Percentiles rank a stretch among this genome's conserved stretches.
Evolutionary conservation across 2,113 vertebrate species (phyloP).

Genomic region (Narcine bancroftii): DNA sequence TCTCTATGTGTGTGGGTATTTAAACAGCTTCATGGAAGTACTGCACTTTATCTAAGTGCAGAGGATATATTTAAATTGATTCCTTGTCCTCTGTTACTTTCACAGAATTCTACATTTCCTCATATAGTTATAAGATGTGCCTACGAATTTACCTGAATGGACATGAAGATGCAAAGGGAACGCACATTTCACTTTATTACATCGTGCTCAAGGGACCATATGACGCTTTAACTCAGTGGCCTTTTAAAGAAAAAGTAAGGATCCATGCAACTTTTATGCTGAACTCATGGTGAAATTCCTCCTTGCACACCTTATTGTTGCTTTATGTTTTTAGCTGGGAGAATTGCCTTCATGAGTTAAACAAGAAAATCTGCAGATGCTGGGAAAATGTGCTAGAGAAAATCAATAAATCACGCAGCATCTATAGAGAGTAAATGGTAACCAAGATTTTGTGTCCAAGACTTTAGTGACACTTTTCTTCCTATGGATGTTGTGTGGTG

Average conservation of each 20-base stretch:
- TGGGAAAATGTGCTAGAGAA: too few species aligned
- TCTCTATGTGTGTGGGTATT: not conserved
- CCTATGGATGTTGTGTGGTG: too few species aligned
- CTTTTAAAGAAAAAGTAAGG: constrained; percentile 38
- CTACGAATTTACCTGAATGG: constrained; percentile 38
- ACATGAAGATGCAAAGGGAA: constrained; percentile 25
- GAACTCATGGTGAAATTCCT: not conserved
- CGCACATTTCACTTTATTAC: constrained; percentile 29
- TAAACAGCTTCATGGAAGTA: not conserved
- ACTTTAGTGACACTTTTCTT: too few species aligned
- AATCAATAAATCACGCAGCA: too few species aligned
- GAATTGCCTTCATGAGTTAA: not conserved
- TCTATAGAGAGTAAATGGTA: too few species aligned
- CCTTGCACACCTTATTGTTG: not conserved
- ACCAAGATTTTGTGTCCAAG: too few species aligned
- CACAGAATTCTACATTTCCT: constrained; percentile 32
- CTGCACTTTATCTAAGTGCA: too few species aligned
- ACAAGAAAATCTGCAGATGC: too few species aligned
- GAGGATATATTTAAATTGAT: too few species aligned
- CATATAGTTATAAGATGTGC: constrained; percentile 38
- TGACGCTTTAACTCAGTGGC: constrained; percentile 35
- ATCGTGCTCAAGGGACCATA: constrained; percentile 32
- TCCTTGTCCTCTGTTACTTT: not conserved
- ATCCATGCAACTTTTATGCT: not conserved
- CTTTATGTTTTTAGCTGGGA: not conserved